Evolutionary conservation across 2,113 vertebrate genomes (phyloP).

Genomic region (Paratilapia polleni): DNA sequence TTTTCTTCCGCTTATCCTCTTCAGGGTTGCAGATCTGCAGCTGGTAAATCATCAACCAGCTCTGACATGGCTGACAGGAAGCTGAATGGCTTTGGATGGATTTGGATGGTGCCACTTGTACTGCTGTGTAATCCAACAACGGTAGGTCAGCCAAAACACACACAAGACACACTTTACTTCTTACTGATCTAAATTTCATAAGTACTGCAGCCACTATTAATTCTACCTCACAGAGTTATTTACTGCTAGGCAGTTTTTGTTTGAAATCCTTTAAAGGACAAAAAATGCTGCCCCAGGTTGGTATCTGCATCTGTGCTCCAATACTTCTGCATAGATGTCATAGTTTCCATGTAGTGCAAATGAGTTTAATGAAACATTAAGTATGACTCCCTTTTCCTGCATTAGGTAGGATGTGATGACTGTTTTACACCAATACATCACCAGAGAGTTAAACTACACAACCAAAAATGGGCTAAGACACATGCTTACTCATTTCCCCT

Average conservation of each 20-base stretch:
- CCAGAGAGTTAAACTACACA: background rate
- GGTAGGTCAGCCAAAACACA: slow-evolving; percentile 75
- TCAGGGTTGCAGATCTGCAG: slow-evolving; percentile 70
- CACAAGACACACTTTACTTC: background rate
- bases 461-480: background rate
- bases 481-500: background rate
- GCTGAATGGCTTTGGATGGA: slow-evolving; percentile 69
- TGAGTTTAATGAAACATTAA: slow-evolving; percentile 28
- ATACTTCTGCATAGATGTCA: slow-evolving; percentile 20
- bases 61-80: slow-evolving; percentile 61
- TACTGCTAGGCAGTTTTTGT: background rate
- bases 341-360: slow-evolving; percentile 23
- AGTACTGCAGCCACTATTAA: background rate
- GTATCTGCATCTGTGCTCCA: slow-evolving; percentile 4
- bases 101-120: slow-evolving; percentile 69
- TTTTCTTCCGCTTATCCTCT: no score
- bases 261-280: slow-evolving; percentile 4
- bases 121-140: slow-evolving; percentile 72
- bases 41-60: slow-evolving; percentile 6
- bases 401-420: background rate
- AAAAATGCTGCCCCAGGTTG: background rate
- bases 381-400: slow-evolving; percentile 16
- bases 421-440: background rate
- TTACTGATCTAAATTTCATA: background rate
- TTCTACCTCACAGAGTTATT: background rate